These are phyloP conservation scores for Lasioglossum figueresi DNA, from an alignment of 2,888 invertebrate species.

Conservation along the genomic window DNA sequence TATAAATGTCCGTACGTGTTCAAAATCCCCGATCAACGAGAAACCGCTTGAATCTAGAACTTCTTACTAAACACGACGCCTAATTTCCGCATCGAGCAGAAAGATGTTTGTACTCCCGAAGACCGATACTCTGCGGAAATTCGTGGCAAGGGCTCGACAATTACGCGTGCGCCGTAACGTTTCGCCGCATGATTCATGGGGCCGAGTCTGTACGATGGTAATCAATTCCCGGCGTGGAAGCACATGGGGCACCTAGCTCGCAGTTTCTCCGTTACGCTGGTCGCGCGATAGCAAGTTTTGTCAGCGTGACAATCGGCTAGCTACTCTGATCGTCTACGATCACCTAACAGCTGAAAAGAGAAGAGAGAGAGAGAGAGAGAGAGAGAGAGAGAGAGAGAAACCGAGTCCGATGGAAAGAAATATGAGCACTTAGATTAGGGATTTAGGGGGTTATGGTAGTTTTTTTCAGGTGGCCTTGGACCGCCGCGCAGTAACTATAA, in stretches of 20 bases:
- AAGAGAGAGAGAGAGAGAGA: background rate
- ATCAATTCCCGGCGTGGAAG: constrained; percentile 28
- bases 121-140: constrained; percentile 14
- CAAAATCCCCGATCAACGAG: background rate
- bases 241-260: constrained; percentile 71
- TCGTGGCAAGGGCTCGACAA: constrained; percentile 1
- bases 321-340: background rate
- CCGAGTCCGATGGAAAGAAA: background rate
- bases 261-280: constrained; percentile 75
- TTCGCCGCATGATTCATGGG: constrained; percentile 18
- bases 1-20: background rate
- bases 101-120: background rate
- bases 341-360: background rate
- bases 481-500: constrained; percentile 79
- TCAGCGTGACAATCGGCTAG: constrained; percentile 28
- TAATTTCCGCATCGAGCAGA: background rate
- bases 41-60: background rate
- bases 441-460: constrained; percentile 80
- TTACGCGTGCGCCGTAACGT: constrained; percentile 20
- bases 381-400: background rate
- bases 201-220: constrained; percentile 22
- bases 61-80: background rate
- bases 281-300: constrained; percentile 61
- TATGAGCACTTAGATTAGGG: constrained; percentile 56
- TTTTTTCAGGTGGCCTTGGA: constrained; percentile 82